A percentile compares a stretch with the other conserved stretches of the same genome.
phyloP scores from a whole-genome alignment of 2,888 invertebrate genomes.

The Branchellion lobata region DNA sequence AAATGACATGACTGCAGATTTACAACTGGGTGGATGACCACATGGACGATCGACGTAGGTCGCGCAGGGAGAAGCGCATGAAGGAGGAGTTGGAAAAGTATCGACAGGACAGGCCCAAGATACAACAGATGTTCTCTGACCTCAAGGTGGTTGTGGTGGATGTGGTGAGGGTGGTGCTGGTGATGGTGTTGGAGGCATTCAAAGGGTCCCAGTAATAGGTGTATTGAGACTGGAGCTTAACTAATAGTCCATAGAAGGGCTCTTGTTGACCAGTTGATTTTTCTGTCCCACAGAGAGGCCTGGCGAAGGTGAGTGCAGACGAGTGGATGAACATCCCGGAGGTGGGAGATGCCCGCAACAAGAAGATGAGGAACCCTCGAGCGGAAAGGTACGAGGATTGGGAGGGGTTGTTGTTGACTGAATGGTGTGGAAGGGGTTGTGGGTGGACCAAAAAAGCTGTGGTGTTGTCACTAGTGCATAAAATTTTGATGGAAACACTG shows the following conservation, averaged over 20 bases:
- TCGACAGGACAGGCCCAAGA: slow-evolving; percentile 96
- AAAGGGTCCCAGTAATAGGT: too few species aligned
- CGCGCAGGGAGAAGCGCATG: slow-evolving; percentile 74
- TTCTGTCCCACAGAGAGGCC: slow-evolving; percentile 63
- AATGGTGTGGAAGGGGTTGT: background rate
- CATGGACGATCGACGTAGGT: slow-evolving; percentile 98
- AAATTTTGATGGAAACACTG: slow-evolving; percentile 13
- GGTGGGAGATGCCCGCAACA: slow-evolving; percentile 96
- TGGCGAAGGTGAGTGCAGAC: slow-evolving; percentile 74
- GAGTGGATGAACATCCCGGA: slow-evolving; percentile 98
- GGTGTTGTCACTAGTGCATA: background rate
- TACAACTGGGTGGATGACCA: slow-evolving; percentile 97
- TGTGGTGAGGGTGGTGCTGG: too few species aligned
- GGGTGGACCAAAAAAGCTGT: too few species aligned
- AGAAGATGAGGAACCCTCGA: slow-evolving; percentile 89
- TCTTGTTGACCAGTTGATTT: too few species aligned
- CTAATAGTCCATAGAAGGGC: too few species aligned
- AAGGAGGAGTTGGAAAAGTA: slow-evolving; percentile 84
- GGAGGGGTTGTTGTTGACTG: too few species aligned
- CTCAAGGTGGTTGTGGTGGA: slow-evolving; percentile 68
- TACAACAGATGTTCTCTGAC: slow-evolving; percentile 98
- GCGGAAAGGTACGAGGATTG: slow-evolving; percentile 73
- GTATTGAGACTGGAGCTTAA: too few species aligned
- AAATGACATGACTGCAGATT: too few species aligned
- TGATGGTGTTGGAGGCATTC: too few species aligned